Evolutionary conservation across 23 tunicate genomes (phyloP).

Genomic region (Botrylloides violaceus): DNA sequence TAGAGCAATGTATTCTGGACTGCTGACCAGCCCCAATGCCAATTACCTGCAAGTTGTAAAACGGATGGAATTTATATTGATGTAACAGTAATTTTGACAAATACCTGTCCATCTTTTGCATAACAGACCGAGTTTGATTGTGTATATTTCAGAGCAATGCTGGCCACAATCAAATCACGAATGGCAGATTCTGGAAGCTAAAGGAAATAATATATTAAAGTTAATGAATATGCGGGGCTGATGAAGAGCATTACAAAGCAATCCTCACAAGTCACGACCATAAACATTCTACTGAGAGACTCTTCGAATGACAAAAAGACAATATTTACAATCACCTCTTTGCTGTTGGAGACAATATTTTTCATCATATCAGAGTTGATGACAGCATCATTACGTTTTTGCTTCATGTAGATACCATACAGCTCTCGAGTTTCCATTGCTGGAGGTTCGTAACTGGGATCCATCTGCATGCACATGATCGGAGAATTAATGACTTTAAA

Average conservation of each 20-base stretch:
- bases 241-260: no score
- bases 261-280: no score
- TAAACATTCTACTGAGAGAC: no score
- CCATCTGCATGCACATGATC: no score
- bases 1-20: conserved; percentile 80
- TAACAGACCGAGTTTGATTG: conserved; percentile 90
- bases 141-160: conserved; percentile 76
- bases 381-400: conserved; percentile 50
- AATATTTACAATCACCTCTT: no score
- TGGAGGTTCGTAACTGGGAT: conserved; percentile 58
- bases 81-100: not conserved
- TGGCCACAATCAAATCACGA: conserved; percentile 69
- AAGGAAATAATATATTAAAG: no score
- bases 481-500: no score
- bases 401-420: conserved; percentile 57
- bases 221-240: no score
- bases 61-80: not conserved
- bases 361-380: conserved; percentile 17
- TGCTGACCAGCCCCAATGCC: conserved; percentile 95
- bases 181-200: conserved; percentile 57
- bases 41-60: conserved; percentile 38
- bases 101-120: conserved; percentile 79
- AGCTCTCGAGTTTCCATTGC: conserved; percentile 57
- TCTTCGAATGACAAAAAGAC: no score
- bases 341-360: conserved; percentile 47